phyloP scores from a whole-genome alignment of 2,888 invertebrate genomes.

The Terebella lapidaria region DNA sequence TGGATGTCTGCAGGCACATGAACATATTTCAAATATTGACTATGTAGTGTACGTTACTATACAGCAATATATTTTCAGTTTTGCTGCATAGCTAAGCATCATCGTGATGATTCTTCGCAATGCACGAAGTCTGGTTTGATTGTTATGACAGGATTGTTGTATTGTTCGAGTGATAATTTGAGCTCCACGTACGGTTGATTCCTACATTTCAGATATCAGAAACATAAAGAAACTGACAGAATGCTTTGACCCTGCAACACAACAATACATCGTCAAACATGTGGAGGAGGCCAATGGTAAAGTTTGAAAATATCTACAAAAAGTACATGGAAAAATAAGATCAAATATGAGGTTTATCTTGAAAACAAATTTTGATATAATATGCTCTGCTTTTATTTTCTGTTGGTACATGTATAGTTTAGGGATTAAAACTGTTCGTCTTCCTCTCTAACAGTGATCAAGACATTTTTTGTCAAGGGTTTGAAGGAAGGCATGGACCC shows the following conservation, averaged over 20 bases:
- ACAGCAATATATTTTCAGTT: no score
- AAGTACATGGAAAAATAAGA: neutral
- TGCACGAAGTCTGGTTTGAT: no score
- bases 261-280: constrained; percentile 46
- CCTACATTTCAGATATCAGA: constrained; percentile 40
- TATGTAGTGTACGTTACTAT: no score
- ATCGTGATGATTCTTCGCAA: no score
- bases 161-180: no score
- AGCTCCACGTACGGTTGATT: neutral
- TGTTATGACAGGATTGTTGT: no score
- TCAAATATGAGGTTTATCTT: neutral
- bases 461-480: constrained; percentile 18
- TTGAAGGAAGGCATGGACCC: constrained; percentile 1
- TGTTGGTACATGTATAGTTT: neutral
- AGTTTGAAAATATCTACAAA: neutral
- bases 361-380: neutral
- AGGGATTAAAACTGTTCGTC: no score
- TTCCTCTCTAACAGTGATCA: constrained; percentile 6
- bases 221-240: constrained; percentile 46
- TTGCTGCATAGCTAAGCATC: no score
- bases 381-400: neutral
- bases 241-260: constrained; percentile 40
- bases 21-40: no score
- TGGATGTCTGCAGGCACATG: no score
- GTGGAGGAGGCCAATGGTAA: constrained; percentile 40